Conservation (phyloP, 2,113 vertebrate genomes). For the Taxidea taxus region DNA sequence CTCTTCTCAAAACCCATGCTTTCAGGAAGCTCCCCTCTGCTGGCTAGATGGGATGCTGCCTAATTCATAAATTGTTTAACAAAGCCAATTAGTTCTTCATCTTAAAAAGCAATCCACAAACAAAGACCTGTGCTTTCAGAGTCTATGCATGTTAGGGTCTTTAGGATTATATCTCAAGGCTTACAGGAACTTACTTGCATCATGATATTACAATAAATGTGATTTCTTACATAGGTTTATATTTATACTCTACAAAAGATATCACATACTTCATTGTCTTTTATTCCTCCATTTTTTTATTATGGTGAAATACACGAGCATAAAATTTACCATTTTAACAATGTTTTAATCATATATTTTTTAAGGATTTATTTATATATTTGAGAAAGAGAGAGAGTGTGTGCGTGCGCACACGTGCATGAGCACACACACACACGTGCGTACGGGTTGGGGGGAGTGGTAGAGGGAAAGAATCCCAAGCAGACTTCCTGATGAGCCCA, state of each 20-base stretch:
- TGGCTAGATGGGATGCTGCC: background rate
- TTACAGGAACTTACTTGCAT: background rate
- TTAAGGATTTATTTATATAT: background rate
- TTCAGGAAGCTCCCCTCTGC: background rate
- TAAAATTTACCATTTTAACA: background rate
- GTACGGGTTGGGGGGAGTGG: too few relatives aligned
- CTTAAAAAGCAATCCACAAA: background rate
- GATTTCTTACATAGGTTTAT: background rate
- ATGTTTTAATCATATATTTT: background rate
- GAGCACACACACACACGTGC: fast-evolving
- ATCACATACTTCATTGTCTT: background rate
- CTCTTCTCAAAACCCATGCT: background rate
- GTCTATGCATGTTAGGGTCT: background rate
- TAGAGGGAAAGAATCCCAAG: background rate
- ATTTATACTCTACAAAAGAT: background rate
- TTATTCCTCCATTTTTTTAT: background rate
- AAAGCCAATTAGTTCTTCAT: background rate
- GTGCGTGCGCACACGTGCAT: too few relatives aligned
- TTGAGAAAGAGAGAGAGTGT: background rate
- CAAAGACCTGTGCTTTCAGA: background rate
- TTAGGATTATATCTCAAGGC: background rate
- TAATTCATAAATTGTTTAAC: background rate
- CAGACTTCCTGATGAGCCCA: background rate
- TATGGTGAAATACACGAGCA: background rate
- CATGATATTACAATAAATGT: background rate